Percentiles rank a stretch among this genome's conserved stretches.
Conservation (phyloP, 1,140 invertebrate species). For the Tetramorium alpestre region DNA sequence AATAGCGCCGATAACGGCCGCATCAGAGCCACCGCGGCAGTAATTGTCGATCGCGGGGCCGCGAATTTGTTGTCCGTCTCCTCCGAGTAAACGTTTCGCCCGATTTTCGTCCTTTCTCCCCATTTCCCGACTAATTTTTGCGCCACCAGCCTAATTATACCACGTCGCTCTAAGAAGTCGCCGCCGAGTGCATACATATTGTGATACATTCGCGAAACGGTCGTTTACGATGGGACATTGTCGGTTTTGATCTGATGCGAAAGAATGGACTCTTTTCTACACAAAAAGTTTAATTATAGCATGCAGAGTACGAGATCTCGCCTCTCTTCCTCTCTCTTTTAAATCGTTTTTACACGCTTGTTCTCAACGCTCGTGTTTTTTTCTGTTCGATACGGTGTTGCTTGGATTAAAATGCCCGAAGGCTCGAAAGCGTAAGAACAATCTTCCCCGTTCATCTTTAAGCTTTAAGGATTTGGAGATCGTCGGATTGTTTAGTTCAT, state of each 20-base stretch:
- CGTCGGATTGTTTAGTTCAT: background rate
- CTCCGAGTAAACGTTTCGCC: background rate
- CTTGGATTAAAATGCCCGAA: background rate
- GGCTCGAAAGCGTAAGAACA: conserved; percentile 1
- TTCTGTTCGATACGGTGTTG: background rate
- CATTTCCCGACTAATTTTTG: conserved; percentile 39
- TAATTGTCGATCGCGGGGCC: conserved; percentile 22
- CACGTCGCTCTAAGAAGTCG: background rate
- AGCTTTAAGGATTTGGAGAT: background rate
- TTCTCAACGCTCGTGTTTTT: background rate
- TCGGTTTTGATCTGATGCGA: conserved; percentile 26
- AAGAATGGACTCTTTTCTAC: conserved; percentile 25
- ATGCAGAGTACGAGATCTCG: background rate
- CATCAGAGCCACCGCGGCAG: background rate
- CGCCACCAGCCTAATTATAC: background rate
- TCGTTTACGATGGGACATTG: conserved; percentile 11
- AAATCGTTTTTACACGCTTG: conserved; percentile 2
- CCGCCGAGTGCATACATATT: background rate
- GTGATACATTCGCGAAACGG: conserved; percentile 24
- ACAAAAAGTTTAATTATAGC: conserved; percentile 28
- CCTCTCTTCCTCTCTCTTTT: background rate
- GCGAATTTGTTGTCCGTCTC: conserved; percentile 28
- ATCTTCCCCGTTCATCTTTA: background rate
- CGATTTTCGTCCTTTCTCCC: background rate
- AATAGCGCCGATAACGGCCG: conserved; percentile 46